Conservation (phyloP, 1,140 invertebrate species). For the Scaptomyza pallida region DNA sequence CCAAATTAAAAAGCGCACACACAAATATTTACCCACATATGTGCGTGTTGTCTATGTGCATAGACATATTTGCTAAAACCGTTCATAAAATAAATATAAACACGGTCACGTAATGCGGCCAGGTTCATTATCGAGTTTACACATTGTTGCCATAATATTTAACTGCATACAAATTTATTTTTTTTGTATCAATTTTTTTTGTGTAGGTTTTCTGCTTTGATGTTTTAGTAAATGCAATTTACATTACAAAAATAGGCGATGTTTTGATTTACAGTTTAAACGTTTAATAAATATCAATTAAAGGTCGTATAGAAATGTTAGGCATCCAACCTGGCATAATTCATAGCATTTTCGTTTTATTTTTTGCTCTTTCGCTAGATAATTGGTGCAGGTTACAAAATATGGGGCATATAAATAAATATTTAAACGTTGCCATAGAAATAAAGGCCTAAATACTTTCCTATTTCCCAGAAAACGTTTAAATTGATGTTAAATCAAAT, state of each 20-base stretch:
- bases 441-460: too few species aligned
- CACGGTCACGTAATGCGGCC: constrained; percentile 52
- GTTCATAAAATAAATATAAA: constrained; percentile 46
- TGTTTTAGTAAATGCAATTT: constrained; percentile 39
- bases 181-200: constrained; percentile 21
- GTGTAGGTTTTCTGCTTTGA: background rate
- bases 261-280: constrained; percentile 12
- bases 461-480: too few species aligned
- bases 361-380: too few species aligned
- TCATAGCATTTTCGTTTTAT: too few species aligned
- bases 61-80: constrained; percentile 43
- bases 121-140: constrained; percentile 72
- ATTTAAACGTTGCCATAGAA: too few species aligned
- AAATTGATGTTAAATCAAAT: too few species aligned
- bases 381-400: too few species aligned
- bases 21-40: constrained; percentile 13
- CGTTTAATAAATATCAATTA: constrained; percentile 35
- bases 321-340: too few species aligned
- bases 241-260: constrained; percentile 10
- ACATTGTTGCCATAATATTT: constrained; percentile 55
- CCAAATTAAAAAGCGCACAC: constrained; percentile 65
- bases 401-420: too few species aligned
- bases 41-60: background rate
- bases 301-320: constrained; percentile 6
- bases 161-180: constrained; percentile 25